phyloP scores from a whole-genome alignment of 2,797 vertebrate genomes.

The Nyctibius grandis region DNA sequence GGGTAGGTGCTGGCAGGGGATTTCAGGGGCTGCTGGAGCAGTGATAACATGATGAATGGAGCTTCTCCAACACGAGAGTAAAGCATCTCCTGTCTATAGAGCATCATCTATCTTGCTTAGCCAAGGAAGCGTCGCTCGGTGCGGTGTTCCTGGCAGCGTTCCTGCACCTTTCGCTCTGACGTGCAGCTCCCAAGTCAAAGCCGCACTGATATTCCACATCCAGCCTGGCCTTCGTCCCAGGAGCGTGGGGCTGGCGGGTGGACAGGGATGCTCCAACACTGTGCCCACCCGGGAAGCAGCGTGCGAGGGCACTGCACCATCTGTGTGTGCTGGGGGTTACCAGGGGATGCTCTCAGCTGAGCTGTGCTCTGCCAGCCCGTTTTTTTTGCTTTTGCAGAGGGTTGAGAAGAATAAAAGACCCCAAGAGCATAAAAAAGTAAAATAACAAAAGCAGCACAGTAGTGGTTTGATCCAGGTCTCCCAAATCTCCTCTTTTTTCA shows the following conservation, averaged over 20 bases:
- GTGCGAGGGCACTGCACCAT: neutral
- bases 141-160: neutral
- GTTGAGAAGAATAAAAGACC: no score
- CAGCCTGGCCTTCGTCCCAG: neutral
- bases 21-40: neutral
- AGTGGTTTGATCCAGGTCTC: neutral
- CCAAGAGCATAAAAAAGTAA: no score
- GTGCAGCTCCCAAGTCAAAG: neutral
- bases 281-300: neutral
- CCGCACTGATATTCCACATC: accelerated
- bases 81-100: neutral
- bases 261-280: no score
- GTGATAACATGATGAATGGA: accelerated
- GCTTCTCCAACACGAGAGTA: accelerated
- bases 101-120: neutral
- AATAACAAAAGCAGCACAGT: neutral
- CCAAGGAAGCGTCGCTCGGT: accelerated
- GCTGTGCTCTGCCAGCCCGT: neutral
- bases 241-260: neutral
- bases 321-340: neutral
- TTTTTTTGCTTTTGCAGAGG: no score
- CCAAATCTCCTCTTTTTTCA: neutral
- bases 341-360: neutral
- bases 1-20: neutral
- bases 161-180: accelerated